Conservation (phyloP, 2,888 invertebrate species). For the Apocheima hispidaria region DNA sequence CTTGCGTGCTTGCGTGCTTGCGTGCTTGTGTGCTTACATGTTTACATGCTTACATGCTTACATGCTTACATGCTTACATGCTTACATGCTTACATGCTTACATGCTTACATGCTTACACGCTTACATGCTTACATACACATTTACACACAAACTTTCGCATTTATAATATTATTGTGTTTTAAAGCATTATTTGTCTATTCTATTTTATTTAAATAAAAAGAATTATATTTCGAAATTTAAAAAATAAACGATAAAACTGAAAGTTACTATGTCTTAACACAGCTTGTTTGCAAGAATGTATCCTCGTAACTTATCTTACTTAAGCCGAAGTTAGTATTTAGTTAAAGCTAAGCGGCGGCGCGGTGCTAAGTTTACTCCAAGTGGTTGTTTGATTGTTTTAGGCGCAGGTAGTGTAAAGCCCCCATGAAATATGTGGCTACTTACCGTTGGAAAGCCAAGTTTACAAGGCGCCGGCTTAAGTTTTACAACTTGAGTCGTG, state of each 20-base stretch:
- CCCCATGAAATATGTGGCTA: conserved; percentile 81
- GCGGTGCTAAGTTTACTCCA: conserved; percentile 51
- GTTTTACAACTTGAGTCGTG: conserved; percentile 75
- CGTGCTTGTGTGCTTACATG: no score
- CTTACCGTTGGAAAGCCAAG: conserved; percentile 78
- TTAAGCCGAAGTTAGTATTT: conserved; percentile 81
- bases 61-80: no score
- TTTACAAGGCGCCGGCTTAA: conserved; percentile 69
- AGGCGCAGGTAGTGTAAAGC: conserved; percentile 80
- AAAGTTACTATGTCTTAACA: not conserved
- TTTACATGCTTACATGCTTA: no score
- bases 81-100: no score
- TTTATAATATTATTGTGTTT: no score
- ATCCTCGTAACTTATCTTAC: conserved; percentile 72
- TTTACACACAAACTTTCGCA: no score
- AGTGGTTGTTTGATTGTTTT: conserved; percentile 82
- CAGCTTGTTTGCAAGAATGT: conserved; percentile 46
- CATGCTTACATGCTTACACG: no score
- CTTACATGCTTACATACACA: no score
- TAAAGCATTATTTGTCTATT: no score
- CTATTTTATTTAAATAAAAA: no score
- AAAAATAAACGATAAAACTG: not conserved
- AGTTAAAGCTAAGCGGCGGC: conserved; percentile 77
- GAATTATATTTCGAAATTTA: not conserved
- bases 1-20: no score